Base-by-base conservation (phyloP, 2,113 vertebrate species). In the Pseudopipra pipra region DNA sequence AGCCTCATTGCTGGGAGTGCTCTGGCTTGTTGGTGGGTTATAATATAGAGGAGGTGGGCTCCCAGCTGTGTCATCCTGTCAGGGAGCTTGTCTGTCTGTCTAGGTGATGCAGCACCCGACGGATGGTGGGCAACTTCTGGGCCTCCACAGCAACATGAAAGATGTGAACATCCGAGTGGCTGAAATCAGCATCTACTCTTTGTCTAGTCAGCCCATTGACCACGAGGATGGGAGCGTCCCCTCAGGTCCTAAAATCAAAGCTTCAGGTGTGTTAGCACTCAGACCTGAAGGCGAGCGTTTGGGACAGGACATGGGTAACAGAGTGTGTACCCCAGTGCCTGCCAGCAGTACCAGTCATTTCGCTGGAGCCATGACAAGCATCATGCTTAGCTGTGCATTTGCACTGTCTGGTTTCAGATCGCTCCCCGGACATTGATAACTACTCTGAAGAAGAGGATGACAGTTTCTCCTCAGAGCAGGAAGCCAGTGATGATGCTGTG, bases 391-490 rank as follows among this genome's bases (percentile, higher is more conserved):
- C n/a, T 55, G 37, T 55, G 15, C 75, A 59, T 71, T 61, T 90
- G 73, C 51, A 14, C 78, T 90, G 39, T 93, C 30, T 90, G 33
- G 41, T 96, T 96, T 43, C 94, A 97, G 97, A 97, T 96, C 97
- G 97, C 59, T 97, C 97, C 35, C 97, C 97, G 83, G 97, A 97
- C 91, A 97, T 97, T 12, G 99, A 99, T 91, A 99, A 99, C 96
- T 99, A 99, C 97, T 99, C 99, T 1, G 99, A 99, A 95, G 99
- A 99, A 76, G 99, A 99, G 87, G 98, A 99, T 24, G 99, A 99
- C 97, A 99, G 99, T 97, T 99, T 99, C 97, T 99, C 99, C 87
- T 99, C 99, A 0, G 99, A 99, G 97, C 99, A 99, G 97, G 99
- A 99, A 95, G 99, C 99, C 96, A 99, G 99, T 0, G 99, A 99